Base-by-base conservation (phyloP, 2,113 vertebrate species). In the Zootoca vivipara region DNA sequence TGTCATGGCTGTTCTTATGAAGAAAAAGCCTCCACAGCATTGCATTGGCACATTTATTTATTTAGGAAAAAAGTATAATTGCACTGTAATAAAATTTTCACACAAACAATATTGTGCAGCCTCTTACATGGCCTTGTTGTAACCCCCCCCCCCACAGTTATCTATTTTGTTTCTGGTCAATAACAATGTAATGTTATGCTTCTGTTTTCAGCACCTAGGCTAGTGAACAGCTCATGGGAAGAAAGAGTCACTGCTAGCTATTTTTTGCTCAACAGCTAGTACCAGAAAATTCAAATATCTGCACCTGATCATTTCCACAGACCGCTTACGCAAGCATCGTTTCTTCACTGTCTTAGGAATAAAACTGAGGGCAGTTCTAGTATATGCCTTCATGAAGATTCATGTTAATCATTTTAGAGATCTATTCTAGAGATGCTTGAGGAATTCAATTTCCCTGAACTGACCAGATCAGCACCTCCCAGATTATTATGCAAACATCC, bases 1-100 rank as follows among this genome's bases (percentile, higher is more conserved):
- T 86, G 85, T 13, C 28, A 69, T n/a, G 24, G 64, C 42, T 70
- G 38, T 79, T 65, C 83, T 92, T 81, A 74, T 85, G 82, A 80
- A 87, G 77, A 77, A 46, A 83, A 35, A 40, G 30, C 38, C n/a
- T 65, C 24, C 22, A 38, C 8, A 74, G 46, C 30, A 74, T 73
- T 73, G 6, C 56, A 33, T 58, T 26, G 26, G 56, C 74, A 24
- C 22, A 52, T 52, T 52, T 52, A 52, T 52, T n/a, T 24, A 35
- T 33, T 56, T 16, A 58, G 7, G 72, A 72, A 5, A 40, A 8
- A 26, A 8, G 28, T 3, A 42, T 7, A 40, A 42, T 42, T 28
- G 20, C 24, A 16, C 40, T 40, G 28, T 78, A 42, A 3, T 28
- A 30, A 69, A 28, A 7, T 9, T 28, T 69, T 30, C 28, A 69